Evolutionary conservation across 2,888 invertebrate genomes (phyloP).

Genomic region (Drosophila antonietae): DNA sequence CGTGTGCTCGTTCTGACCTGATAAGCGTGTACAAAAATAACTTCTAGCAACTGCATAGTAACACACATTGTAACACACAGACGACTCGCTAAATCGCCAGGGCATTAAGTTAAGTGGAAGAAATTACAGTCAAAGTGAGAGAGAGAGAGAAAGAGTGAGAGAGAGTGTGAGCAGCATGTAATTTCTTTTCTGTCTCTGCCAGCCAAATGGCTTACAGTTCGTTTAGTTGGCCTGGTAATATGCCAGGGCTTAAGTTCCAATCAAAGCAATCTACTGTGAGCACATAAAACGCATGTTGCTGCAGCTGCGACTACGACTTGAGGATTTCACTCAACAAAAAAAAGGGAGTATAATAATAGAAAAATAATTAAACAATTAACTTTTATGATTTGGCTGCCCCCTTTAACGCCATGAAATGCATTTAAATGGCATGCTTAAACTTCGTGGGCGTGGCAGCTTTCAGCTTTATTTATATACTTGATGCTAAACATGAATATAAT

Average conservation of each 20-base stretch:
- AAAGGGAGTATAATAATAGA: conserved; percentile 35
- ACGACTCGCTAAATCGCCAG: conserved; percentile 70
- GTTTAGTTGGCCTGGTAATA: conserved; percentile 72
- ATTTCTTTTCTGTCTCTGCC: conserved; percentile 56
- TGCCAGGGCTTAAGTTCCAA: conserved; percentile 82
- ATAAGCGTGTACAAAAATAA: conserved; percentile 22
- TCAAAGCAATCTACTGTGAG: conserved; percentile 82
- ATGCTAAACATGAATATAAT: conserved; percentile 56
- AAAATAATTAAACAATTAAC: conserved; percentile 78
- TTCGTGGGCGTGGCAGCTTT: conserved; percentile 40
- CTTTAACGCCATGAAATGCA: conserved; percentile 71
- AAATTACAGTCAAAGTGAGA: conserved; percentile 72
- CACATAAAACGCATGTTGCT: conserved; percentile 64
- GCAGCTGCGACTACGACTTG: not conserved
- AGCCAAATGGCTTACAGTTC: conserved; percentile 78
- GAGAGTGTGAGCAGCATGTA: conserved; percentile 59
- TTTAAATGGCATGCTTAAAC: conserved; percentile 73
- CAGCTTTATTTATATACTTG: not conserved
- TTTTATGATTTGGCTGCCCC: conserved; percentile 56
- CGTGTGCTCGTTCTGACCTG: conserved; percentile 32
- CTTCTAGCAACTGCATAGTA: conserved; percentile 28
- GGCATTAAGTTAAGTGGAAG: conserved; percentile 83
- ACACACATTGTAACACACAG: conserved; percentile 28
- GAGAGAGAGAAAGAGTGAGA: not conserved
- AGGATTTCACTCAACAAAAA: not conserved